Percentiles rank a stretch among this genome's conserved stretches.
phyloP scores from a whole-genome alignment of 2,888 invertebrate species.

The Stenotaenia linearis region DNA sequence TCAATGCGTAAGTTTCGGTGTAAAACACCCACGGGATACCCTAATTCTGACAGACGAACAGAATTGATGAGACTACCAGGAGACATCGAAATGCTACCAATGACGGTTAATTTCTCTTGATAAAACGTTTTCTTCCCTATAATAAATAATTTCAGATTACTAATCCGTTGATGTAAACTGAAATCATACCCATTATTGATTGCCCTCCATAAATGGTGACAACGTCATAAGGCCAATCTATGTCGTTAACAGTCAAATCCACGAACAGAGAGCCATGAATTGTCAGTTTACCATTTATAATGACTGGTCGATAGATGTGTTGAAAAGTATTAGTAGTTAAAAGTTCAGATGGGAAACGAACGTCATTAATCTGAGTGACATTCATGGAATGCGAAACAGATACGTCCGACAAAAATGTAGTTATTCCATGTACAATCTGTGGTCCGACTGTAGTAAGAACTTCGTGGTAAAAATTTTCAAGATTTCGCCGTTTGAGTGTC shows the following conservation, averaged over 20 bases:
- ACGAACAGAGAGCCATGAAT: neutral
- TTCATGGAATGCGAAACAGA: neutral
- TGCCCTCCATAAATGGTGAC: neutral
- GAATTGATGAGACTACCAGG: neutral
- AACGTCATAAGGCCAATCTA: neutral
- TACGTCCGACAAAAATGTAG: neutral
- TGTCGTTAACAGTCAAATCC: neutral
- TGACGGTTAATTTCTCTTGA: neutral
- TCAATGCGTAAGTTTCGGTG: neutral
- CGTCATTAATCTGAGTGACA: neutral
- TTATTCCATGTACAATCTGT: neutral
- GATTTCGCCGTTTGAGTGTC: neutral
- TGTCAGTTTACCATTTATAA: neutral
- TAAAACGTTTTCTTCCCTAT: neutral
- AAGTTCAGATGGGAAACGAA: neutral
- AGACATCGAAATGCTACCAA: neutral
- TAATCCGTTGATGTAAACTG: no score
- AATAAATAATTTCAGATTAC: no score
- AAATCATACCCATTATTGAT: neutral
- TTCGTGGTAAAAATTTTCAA: neutral
- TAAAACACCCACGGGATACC: neutral
- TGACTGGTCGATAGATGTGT: neutral
- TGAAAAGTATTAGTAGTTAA: neutral
- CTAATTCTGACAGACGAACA: neutral
- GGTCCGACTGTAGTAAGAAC: neutral